These are phyloP conservation scores for Hydrocynus forskahlii DNA, from an alignment of 2,797 vertebrate genomes.

Conservation along the genomic window DNA sequence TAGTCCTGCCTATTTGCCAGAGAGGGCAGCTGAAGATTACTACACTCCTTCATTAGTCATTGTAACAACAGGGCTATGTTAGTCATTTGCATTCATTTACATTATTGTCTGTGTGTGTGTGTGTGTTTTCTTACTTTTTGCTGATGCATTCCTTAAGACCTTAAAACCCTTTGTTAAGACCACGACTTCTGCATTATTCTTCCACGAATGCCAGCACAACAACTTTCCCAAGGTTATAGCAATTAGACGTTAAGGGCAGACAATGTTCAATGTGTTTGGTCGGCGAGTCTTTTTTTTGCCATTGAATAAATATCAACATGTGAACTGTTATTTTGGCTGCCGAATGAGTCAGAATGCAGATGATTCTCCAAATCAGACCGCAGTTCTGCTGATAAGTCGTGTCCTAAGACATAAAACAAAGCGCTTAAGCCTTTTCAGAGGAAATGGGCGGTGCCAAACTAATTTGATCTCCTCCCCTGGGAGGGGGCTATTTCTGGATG, in stretches of 20 bases:
- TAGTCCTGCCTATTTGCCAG: slow-evolving; percentile 41
- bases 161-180: slow-evolving; percentile 11
- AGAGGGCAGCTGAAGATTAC: slow-evolving; percentile 46
- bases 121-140: neutral
- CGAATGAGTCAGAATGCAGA: neutral
- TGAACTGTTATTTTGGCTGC: neutral
- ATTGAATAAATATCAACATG: neutral
- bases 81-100: slow-evolving; percentile 47
- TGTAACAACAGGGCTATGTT: slow-evolving; percentile 37
- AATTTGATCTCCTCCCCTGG: slow-evolving; percentile 47
- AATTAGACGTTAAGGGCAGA: neutral
- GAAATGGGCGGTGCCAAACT: slow-evolving; percentile 37
- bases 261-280: neutral
- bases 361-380: neutral
- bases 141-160: slow-evolving; percentile 13
- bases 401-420: slow-evolving; percentile 30
- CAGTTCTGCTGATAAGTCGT: slow-evolving; percentile 3
- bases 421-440: slow-evolving; percentile 14
- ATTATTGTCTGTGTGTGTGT: slow-evolving; percentile 10
- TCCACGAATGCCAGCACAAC: neutral
- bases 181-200: neutral
- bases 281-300: neutral
- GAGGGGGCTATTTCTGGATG: slow-evolving; percentile 52
- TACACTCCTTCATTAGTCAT: slow-evolving; percentile 46
- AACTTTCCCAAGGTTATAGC: neutral